A percentile compares a stretch with the other conserved stretches of the same genome.
Conservation (phyloP, 1,140 invertebrate genomes). For the Ridgeia piscesae region DNA sequence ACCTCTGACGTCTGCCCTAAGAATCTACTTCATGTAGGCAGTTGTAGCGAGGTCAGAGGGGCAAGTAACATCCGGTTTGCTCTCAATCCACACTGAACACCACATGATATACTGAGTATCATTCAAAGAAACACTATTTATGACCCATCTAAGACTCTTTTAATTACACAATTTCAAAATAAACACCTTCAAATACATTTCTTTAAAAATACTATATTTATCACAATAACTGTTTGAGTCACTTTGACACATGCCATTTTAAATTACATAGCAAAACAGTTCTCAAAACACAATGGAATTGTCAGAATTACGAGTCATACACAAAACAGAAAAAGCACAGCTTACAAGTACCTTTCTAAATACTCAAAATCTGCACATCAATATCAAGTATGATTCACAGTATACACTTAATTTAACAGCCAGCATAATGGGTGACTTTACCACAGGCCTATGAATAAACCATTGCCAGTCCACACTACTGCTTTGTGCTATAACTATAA, state of each 20-base stretch:
- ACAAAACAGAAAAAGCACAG: neutral
- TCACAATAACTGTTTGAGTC: too few relatives aligned
- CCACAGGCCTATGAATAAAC: neutral
- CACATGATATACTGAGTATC: neutral
- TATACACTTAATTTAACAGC: neutral
- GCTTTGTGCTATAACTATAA: neutral
- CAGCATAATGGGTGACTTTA: neutral
- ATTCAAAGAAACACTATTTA: neutral
- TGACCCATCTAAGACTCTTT: too few relatives aligned
- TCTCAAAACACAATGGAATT: neutral
- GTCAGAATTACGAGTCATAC: neutral
- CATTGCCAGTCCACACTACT: neutral
- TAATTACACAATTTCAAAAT: too few relatives aligned
- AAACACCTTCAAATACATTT: too few relatives aligned
- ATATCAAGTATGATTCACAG: neutral
- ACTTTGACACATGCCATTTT: too few relatives aligned
- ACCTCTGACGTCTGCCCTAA: neutral
- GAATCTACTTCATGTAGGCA: neutral
- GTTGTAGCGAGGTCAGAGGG: neutral
- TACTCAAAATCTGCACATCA: neutral
- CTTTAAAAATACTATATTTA: too few relatives aligned
- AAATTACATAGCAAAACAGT: neutral
- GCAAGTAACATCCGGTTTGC: neutral
- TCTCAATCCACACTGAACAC: neutral
- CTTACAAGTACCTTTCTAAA: neutral